Evolutionary conservation across 2,113 vertebrate species (phyloP).

Genomic region (Platysteira castanea): DNA sequence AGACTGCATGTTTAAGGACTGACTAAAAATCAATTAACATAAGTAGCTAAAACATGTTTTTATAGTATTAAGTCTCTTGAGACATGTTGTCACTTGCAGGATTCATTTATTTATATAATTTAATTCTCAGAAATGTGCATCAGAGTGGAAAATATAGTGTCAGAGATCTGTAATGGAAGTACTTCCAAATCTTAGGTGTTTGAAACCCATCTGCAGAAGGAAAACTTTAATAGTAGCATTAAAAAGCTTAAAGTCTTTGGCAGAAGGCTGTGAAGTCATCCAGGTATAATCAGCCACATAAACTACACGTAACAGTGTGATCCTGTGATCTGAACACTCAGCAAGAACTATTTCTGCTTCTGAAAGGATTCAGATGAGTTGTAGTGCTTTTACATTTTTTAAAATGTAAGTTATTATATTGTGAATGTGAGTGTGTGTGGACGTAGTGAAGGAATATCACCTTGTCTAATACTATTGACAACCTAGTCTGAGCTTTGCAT

Average conservation of each 20-base stretch:
- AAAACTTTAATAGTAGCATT: background rate
- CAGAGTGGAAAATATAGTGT: background rate
- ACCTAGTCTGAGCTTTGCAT: background rate
- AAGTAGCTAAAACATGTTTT: constrained; percentile 1
- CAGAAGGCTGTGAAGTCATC: background rate
- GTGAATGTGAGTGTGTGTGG: no score
- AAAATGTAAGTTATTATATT: background rate
- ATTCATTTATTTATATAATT: background rate
- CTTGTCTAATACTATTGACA: background rate
- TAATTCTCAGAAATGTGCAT: background rate
- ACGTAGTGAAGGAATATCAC: background rate
- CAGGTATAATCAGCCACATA: background rate
- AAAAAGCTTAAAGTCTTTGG: background rate
- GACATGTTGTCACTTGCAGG: background rate
- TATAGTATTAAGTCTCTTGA: background rate
- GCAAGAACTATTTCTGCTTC: background rate
- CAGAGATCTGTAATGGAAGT: background rate
- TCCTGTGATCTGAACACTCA: background rate
- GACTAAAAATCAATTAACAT: background rate
- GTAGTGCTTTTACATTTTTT: background rate
- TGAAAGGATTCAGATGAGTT: background rate
- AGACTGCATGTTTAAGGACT: background rate
- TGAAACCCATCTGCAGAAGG: background rate
- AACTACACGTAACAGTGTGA: background rate
- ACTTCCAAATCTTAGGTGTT: background rate